Evolutionary conservation across 2,113 vertebrate genomes (phyloP), one percentile per base, ranked within the genome.

Genomic region (Cavia porcellus): DNA sequence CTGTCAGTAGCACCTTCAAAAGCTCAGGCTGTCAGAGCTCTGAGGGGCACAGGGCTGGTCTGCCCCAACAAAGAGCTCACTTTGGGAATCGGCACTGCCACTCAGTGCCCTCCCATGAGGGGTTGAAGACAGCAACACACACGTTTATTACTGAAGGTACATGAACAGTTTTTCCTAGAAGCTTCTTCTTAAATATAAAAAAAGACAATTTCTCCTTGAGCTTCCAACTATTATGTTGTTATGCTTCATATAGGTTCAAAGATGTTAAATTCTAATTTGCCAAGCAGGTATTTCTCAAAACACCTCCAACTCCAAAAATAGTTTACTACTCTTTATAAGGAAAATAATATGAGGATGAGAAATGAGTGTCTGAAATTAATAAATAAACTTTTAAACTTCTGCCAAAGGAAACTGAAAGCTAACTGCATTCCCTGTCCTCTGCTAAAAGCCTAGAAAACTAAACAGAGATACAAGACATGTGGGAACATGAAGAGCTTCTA

Each of bases 351-450:
- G 45, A 35, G 6, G 35, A 70, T 12, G 20, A 79, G 10, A 64
- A 84, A 85, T 45, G 84, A 66, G 5, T 28, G 92, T 81, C 59
- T 82, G 77, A 50, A 75, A 81, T 61, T 62, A 66, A 50, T 82
- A 83, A 89, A 89, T 24, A 47, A 95, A 92, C 42, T 85, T 92
- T 80, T 47, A 72, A 57, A 70, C 45, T 85, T 79, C n/a, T 57
- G 55, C 25, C 85, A 57, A 80, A 74, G 25, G 52, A 84, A 72
- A 84, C 24, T 14, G 59, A 83, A 83, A 92, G 68, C 38, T 50
- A 62, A n/a, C 84, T 38, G 77, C 6, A 59, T 20, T 55, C n/a
- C 30, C 45, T 17, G 42, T n/a, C 13, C 24, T 52, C 92, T 86
- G 38, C 72, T 57, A 42, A 62, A 62, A 35, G 14, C 52, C 83